Conservation (phyloP, 2,113 vertebrate genomes). For the Amblyornis subalaris region DNA sequence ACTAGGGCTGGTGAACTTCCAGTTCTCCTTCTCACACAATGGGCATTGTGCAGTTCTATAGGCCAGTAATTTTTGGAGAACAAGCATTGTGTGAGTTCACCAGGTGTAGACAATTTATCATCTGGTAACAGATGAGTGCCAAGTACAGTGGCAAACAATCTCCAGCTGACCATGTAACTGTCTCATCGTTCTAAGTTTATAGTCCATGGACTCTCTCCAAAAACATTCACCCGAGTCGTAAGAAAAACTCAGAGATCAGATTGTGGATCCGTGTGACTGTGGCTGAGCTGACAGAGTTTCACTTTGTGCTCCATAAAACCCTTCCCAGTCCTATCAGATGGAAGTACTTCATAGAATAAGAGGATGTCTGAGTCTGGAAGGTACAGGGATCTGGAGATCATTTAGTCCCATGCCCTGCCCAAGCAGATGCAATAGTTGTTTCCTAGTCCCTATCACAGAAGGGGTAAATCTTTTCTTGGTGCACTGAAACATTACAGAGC, state of each 20-base stretch:
- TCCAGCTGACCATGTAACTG: not conserved
- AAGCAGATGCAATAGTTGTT: not conserved
- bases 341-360: not conserved
- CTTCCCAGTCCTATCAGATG: not conserved
- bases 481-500: not conserved
- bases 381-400: not conserved
- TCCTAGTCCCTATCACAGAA: not conserved
- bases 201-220: not conserved
- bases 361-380: not conserved
- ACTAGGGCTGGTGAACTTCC: too few species aligned
- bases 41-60: too few species aligned
- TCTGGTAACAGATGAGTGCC: too few species aligned
- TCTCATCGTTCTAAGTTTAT: not conserved
- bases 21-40: too few species aligned
- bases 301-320: not conserved
- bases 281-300: not conserved
- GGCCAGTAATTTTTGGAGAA: too few species aligned
- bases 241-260: not conserved
- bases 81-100: too few species aligned
- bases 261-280: not conserved
- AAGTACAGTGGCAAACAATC: not conserved
- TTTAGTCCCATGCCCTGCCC: not conserved
- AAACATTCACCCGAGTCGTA: not conserved
- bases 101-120: too few species aligned
- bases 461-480: not conserved